A percentile compares a stretch with the other conserved stretches of the same genome.
These are phyloP conservation scores for Xestia c-nigrum DNA, from an alignment of 2,888 invertebrate species.

Conservation along the genomic window DNA sequence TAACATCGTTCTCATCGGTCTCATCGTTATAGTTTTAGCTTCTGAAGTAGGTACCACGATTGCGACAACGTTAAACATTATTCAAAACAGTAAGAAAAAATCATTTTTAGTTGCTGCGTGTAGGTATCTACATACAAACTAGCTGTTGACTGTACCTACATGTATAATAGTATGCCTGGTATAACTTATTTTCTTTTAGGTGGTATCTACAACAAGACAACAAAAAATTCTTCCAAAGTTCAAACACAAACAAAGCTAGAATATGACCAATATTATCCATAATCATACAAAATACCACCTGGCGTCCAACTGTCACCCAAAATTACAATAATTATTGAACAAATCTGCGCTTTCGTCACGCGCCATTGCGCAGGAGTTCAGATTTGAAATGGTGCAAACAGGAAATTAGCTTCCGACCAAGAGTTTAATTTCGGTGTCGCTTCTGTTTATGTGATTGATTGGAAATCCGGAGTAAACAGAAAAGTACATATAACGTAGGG, in stretches of 20 bases:
- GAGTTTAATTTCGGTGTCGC: conserved; percentile 58
- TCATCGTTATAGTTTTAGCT: not conserved
- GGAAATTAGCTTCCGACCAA: conserved; percentile 76
- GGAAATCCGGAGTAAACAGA: conserved; percentile 30
- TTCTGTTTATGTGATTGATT: conserved; percentile 31
- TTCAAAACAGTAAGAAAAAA: not conserved
- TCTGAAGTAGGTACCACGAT: not conserved
- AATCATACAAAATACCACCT: conserved; percentile 51
- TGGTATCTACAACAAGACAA: not conserved
- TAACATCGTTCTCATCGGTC: not conserved
- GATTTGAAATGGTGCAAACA: conserved; percentile 68
- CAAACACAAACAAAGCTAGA: not conserved
- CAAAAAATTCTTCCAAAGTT: not conserved
- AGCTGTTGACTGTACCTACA: not conserved
- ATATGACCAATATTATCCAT: not conserved
- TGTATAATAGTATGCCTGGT: not conserved
- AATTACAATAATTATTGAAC: conserved; percentile 74
- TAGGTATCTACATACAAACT: not conserved
- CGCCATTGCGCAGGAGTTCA: conserved; percentile 67
- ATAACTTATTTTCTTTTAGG: not conserved
- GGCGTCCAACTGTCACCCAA: conserved; percentile 67
- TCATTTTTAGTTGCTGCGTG: not conserved
- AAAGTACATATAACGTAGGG: not conserved
- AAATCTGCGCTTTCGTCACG: conserved; percentile 78
- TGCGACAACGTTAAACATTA: not conserved